Percentiles rank a stretch among this genome's conserved stretches.
phyloP scores from a whole-genome alignment of 2,797 vertebrate genomes.

The Bovichtus variegatus region DNA sequence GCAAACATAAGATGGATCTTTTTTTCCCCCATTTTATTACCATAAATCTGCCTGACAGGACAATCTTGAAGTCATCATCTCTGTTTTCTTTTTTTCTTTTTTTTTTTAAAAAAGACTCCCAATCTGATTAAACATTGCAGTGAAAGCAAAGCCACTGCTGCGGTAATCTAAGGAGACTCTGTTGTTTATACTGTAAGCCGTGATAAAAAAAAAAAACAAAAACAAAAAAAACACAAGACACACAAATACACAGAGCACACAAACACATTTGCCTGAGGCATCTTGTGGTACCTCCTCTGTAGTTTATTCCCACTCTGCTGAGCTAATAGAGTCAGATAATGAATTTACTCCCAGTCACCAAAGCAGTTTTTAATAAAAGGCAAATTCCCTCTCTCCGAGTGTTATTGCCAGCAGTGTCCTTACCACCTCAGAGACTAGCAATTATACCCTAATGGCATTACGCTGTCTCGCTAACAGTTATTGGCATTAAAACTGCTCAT shows the following conservation, averaged over 20 bases:
- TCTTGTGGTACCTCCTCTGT: conserved; percentile 42
- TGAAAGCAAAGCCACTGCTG: conserved; percentile 19
- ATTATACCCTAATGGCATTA: conserved; percentile 78
- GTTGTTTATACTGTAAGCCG: conserved; percentile 58
- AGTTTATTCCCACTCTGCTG: conserved; percentile 71
- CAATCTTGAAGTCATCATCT: neutral
- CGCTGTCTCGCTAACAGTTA: conserved; percentile 70
- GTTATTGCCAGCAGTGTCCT: conserved; percentile 83
- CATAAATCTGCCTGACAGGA: conserved; percentile 10
- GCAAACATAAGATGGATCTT: neutral
- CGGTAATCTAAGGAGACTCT: conserved; percentile 24
- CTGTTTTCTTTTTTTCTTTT: no score
- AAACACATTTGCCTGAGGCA: conserved; percentile 60
- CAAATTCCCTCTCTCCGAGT: conserved; percentile 63
- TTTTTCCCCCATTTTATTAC: conserved; percentile 1
- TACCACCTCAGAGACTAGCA: conserved; percentile 70
- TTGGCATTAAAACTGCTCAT: conserved; percentile 66
- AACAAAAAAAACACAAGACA: conserved; percentile 21
- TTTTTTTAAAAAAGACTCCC: neutral
- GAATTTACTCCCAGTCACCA: conserved; percentile 83
- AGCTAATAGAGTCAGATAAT: conserved; percentile 83
- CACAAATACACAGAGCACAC: conserved; percentile 6
- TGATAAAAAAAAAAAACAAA: conserved; percentile 31
- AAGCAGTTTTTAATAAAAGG: conserved; percentile 85
- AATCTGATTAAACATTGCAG: conserved; percentile 32